phyloP scores from a whole-genome alignment of 2,113 vertebrate species.

The Pteropus alecto region DNA sequence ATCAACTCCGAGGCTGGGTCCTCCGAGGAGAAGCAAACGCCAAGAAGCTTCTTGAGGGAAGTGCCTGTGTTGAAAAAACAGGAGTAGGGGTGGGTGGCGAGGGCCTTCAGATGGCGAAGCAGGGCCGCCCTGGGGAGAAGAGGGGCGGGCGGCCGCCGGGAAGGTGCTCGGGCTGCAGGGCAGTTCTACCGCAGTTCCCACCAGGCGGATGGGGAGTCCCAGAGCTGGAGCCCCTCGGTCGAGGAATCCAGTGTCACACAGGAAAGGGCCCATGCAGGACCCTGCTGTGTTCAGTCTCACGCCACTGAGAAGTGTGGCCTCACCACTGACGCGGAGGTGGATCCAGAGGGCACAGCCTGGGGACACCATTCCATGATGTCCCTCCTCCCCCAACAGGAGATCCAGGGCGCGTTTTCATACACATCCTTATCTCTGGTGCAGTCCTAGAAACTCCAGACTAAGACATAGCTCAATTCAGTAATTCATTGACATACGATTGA shows the following conservation, averaged over 20 bases:
- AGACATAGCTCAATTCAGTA: background rate
- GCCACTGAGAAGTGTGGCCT: accelerated
- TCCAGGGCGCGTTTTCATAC: background rate
- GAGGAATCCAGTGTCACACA: background rate
- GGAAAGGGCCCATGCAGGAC: background rate
- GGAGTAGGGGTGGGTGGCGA: background rate
- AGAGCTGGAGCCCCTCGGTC: accelerated
- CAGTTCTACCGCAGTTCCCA: background rate
- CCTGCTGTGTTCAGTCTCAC: accelerated
- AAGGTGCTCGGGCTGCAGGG: background rate
- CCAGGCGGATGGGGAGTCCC: too few species aligned
- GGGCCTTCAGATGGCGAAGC: background rate
- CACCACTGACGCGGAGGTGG: accelerated
- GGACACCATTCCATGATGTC: accelerated
- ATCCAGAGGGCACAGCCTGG: background rate
- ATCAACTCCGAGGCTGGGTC: background rate
- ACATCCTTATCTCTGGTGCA: background rate
- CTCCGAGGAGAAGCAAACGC: background rate
- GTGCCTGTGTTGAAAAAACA: background rate
- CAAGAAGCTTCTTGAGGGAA: background rate
- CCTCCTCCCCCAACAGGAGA: background rate
- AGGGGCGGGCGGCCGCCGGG: too few species aligned
- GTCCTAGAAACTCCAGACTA: background rate
- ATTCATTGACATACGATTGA: background rate
- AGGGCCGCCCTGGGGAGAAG: background rate